Evolutionary conservation across 2,888 invertebrate genomes (phyloP), one percentile per base, ranked within the genome.

Genomic region (Erebia ligea): DNA sequence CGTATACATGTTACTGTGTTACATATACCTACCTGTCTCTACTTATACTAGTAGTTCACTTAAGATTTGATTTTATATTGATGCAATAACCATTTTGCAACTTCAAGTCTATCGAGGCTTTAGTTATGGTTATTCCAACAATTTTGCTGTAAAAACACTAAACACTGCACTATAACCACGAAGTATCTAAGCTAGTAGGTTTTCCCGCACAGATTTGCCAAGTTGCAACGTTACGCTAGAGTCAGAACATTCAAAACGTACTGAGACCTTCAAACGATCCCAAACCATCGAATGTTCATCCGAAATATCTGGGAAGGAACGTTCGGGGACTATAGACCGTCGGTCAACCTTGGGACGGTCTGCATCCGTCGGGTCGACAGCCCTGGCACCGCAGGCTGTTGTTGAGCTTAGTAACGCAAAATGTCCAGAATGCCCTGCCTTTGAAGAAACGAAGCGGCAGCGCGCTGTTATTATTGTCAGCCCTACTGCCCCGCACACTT

Each of bases 401-500:
- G 64, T 71, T 64, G 68, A 68, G 62, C 68, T 57, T 54, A 52
- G 48, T 58, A 71, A 56, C 69, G 42, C 54, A 63, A 71, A 73
- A 68, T 56, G 67, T 54, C 69, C 65, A 69, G 73, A 73, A 66
- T 52, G 67, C 61, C 69, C 65, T 68, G 73, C 78, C 76, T 77
- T 77, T 75, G 77, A 79, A 77, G 86, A 84, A 77, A 73, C 76
- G 78, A 82, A 81, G 81, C 84, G 84, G 82, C 79, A 78, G 62
- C 95, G 94, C 85, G 95, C 95, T 80, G 92, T 96, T 82, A 94
- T 95, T 84, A 91, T 96, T 79, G 94, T 94, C 84, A 95, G 95
- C 84, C 95, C 95, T 67, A 95, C 95, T 78, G 94, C 95, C 73
- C 94, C 95, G 79, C 94, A 94, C 80, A 93, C 94, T 81, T 90